Base-by-base conservation (phyloP, 1,140 invertebrate species). In the Panonychus citri region DNA sequence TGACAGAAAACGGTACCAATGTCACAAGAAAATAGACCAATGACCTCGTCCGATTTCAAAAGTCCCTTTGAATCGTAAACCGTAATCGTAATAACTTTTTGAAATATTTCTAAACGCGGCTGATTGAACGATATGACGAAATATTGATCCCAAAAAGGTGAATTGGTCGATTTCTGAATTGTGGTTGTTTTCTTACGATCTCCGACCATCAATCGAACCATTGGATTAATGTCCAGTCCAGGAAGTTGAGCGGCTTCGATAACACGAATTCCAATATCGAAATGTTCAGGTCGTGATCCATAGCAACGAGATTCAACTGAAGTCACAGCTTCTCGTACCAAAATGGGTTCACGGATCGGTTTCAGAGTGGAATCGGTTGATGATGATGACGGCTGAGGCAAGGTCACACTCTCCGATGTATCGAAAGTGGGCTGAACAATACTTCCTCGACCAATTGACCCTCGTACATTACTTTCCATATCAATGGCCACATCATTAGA, bases 81-180 rank as follows among this genome's bases (percentile, higher is more conserved):
- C 17, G 49, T 51, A 1, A 27, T 27, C 10, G 24, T 26, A 25
- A 51, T 51, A 2, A 51, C 21, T 26, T 56, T 50, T 53, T 61
- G 15, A 34, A 62, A 57, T 24, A 60, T 25, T 57, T 27, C 21
- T 21, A 52, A 15, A 5, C 28, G 21, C 15, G 39, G 39, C n/a
- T 56, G 19, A 12, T 49, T 30, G 10, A 46, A 56, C 10, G n/a
- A 17, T 15, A 46, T 19, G n/a, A 43, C 54, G 51, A 56, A 46
- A 30, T 46, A 51, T 76, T 89, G 85, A 65, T 87, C 87, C 66
- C 85, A 89, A 68, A 87, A 90, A 1, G 86, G 86, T 67, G 83
- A 86, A 68, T 89, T 89, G 1, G 85, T 89, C 64, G 82, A 86
- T 69, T 88, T 84, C 65, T 88, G 87, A 25, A 89, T 84, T 64